Evolutionary conservation across 92 coral and sea anemone genomes (phyloP).

Genomic region (Hydrozoanthus gracilis): DNA sequence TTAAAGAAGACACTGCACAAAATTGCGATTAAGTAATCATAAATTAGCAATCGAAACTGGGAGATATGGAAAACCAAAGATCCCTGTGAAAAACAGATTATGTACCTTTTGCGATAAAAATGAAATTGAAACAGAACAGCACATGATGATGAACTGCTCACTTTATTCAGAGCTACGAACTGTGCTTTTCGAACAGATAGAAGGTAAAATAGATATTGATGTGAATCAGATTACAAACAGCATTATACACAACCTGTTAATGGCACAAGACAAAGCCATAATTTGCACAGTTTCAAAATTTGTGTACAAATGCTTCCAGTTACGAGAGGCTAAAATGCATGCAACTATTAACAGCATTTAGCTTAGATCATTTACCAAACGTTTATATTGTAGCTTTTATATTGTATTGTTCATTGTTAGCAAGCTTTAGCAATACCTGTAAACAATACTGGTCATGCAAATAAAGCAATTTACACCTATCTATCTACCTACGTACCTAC

Average conservation of each 20-base stretch:
- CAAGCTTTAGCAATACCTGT: no score
- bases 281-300: neutral
- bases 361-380: no score
- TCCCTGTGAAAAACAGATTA: slow-evolving; percentile 4
- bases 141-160: slow-evolving; percentile 37
- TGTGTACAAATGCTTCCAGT: no score
- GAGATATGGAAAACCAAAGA: slow-evolving; percentile 20
- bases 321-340: no score
- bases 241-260: no score
- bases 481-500: no score
- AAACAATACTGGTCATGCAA: no score
- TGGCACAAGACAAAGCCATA: neutral
- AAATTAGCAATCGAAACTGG: slow-evolving; percentile 45
- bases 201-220: neutral
- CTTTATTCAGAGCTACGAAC: slow-evolving; percentile 3
- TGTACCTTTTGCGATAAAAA: slow-evolving; percentile 27
- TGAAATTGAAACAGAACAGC: slow-evolving; percentile 32
- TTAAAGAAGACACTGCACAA: slow-evolving; percentile 6
- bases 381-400: no score
- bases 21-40: slow-evolving; percentile 32
- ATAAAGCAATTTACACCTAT: no score
- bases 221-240: no score
- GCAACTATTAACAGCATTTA: no score
- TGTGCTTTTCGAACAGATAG: neutral
- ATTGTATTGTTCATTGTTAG: no score